Evolutionary conservation across 2,797 vertebrate species (phyloP).

Genomic region (Apodemus agrarius): DNA sequence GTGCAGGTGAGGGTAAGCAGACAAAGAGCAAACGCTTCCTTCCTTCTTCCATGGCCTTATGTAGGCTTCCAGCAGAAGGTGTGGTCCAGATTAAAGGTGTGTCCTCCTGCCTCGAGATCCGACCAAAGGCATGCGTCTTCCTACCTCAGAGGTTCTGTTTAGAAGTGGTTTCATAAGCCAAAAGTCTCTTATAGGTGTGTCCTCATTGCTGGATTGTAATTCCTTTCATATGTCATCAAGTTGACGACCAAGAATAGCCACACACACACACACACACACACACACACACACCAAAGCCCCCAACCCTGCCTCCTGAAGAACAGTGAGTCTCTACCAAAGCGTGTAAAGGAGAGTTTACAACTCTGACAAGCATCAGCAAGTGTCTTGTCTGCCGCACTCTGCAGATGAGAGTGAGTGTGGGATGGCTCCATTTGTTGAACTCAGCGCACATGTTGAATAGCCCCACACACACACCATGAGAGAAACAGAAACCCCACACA

Average conservation of each 20-base stretch:
- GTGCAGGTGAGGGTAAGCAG: background rate
- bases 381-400: background rate
- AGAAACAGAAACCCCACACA: background rate
- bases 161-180: background rate
- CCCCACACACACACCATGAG: background rate
- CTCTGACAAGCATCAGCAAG: background rate
- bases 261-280: too few species aligned
- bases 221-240: background rate
- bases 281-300: too few species aligned
- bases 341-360: background rate
- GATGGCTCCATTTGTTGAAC: background rate
- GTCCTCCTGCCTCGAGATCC: background rate
- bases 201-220: background rate
- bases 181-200: too few species aligned
- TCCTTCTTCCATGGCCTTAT: background rate
- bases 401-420: background rate
- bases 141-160: background rate
- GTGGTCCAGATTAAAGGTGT: background rate
- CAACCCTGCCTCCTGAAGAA: background rate
- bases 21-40: background rate
- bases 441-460: background rate
- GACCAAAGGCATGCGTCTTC: background rate
- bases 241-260: background rate
- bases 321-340: rapidly evolving
- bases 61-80: background rate